These are phyloP conservation scores for Polydesmus complanatus DNA, from an alignment of 2,888 invertebrate genomes.

Conservation along the genomic window DNA sequence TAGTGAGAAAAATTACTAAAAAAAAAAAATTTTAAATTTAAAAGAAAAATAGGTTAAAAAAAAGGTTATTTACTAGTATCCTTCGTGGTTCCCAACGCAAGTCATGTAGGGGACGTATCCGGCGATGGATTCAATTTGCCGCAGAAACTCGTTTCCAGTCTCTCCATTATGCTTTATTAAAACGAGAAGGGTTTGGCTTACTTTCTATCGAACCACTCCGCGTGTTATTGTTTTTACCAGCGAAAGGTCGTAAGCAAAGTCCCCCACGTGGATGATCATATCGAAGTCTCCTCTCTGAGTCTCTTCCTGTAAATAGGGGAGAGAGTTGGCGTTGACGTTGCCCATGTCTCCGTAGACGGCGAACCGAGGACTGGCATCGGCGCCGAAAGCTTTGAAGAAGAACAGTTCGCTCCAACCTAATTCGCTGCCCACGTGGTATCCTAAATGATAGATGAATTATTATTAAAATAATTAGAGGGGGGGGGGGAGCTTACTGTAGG, in stretches of 20 bases:
- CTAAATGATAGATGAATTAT: slow-evolving; percentile 20
- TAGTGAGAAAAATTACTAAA: slow-evolving; percentile 40
- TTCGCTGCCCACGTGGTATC: slow-evolving; percentile 32
- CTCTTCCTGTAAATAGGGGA: slow-evolving; percentile 70
- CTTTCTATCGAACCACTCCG: too few species aligned
- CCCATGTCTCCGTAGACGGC: slow-evolving; percentile 93
- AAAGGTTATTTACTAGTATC: too few species aligned
- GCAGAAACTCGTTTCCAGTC: slow-evolving; percentile 86
- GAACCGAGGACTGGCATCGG: slow-evolving; percentile 62
- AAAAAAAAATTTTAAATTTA: slow-evolving; percentile 13
- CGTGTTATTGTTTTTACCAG: too few species aligned
- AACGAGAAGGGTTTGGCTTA: too few species aligned
- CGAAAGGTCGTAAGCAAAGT: slow-evolving; percentile 91
- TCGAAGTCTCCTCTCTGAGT: slow-evolving; percentile 65
- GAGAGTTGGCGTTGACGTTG: slow-evolving; percentile 73
- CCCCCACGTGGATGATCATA: slow-evolving; percentile 79
- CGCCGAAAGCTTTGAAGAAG: slow-evolving; percentile 56
- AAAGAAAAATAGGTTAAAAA: slow-evolving; percentile 26
- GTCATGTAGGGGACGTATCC: slow-evolving; percentile 69
- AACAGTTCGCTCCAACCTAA: slow-evolving; percentile 70
- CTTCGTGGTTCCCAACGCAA: slow-evolving; percentile 36
- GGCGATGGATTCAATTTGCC: slow-evolving; percentile 75
- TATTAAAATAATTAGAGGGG: background rate
- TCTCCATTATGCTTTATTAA: slow-evolving; percentile 47
- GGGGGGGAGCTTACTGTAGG: background rate